Base-by-base conservation (phyloP, 2,888 invertebrate species). In the Troides helena region DNA sequence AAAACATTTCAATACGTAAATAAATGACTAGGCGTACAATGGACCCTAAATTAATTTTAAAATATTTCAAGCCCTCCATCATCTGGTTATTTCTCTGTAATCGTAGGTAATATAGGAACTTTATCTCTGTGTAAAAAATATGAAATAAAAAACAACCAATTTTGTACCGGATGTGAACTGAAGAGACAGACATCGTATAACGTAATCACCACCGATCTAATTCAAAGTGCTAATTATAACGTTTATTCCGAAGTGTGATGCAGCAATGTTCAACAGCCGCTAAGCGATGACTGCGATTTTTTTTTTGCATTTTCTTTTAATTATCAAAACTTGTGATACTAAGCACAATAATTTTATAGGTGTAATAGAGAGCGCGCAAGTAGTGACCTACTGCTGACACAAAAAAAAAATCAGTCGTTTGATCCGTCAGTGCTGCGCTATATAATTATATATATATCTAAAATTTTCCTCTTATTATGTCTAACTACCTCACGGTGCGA, bases 21-120 rank as follows among this genome's bases (percentile, higher is more conserved):
- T 90, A 90, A 39, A 90, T 91, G 92, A 91, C 92, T 91, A 91
- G 92, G 87, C 85, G 83, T 89, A 89, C 87, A 89, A 81, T 89
- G 89, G 86, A 90, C 87, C 87, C 85, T 85, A 86, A 83, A 85
- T 80, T 83, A 85, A 81, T 83, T 80, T 77, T 39, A 39, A 77
- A 77, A 78, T 75, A 74, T 75, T 75, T 73, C 36, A 66, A 50
- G 25, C 73, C 18, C 18, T 74, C 72, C 78, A 72, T 72, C 76
- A 75, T 75, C 73, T 80, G 77, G 71, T 73, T 75, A 77, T 77
- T 79, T 69, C 72, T 80, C 77, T 78, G 80, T 79, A 81, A 74
- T 80, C 79, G 75, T 78, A 79, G 79, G 14, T 83, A 80, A 85
- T 88, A 90, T 90, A 92, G 92, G 92, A 92, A 92, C 92, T 91